These are phyloP conservation scores for Acrobasis suavella DNA, from an alignment of 2,888 invertebrate genomes.

Conservation along the genomic window DNA sequence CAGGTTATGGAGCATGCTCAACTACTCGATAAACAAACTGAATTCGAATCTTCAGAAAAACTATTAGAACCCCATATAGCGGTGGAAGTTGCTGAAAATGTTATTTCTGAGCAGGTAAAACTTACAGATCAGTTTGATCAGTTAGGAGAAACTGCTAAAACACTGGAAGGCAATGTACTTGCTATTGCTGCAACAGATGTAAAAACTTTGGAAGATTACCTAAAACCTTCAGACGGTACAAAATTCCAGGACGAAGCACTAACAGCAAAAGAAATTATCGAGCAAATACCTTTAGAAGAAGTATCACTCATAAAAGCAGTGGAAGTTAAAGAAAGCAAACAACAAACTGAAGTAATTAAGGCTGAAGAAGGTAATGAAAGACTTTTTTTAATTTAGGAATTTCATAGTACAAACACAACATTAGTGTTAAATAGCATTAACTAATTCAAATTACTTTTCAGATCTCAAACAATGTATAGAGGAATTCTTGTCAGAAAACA, in stretches of 20 bases:
- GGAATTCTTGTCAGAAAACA: slow-evolving; percentile 44
- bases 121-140: background rate
- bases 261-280: background rate
- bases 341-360: background rate
- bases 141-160: background rate
- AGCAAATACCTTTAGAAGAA: background rate
- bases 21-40: background rate
- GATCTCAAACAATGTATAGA: slow-evolving; percentile 49
- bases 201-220: background rate
- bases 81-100: background rate
- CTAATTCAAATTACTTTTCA: slow-evolving; percentile 33
- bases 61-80: background rate
- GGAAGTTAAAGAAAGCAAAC: background rate
- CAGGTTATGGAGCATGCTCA: no score
- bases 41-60: background rate
- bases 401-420: no score
- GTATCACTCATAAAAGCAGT: background rate
- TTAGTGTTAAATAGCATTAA: background rate
- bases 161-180: background rate
- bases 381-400: no score
- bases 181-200: background rate
- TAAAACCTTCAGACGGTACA: background rate
- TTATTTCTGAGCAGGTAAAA: background rate
- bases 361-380: no score
- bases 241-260: background rate